Evolutionary conservation across 2,113 vertebrate genomes (phyloP), one percentile per base, ranked within the genome.

Genomic region (Lamprotornis superbus): DNA sequence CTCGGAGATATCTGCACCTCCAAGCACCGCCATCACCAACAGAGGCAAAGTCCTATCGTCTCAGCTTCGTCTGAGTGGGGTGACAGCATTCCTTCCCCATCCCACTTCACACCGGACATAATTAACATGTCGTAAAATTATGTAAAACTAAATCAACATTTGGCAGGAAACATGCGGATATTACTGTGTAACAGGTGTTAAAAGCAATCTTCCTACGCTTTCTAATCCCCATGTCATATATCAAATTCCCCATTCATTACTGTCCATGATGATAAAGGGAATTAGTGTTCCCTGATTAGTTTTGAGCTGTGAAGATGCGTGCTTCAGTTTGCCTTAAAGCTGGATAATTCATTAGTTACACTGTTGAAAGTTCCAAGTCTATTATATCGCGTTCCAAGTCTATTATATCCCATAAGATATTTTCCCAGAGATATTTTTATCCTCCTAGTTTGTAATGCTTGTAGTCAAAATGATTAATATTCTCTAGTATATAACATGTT

Each of bases 291-390:
- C 67, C 44, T 73, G 55, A 95, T 86, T 88, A 88, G 53, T 85
- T 93, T 63, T 88, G 46, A 86, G 49, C 57, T 60, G 37, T 49
- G 67, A 73, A 80, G 57, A 88, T 80, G n/a, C 39, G 37, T 2
- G 9, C 15, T 73, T 88, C 27, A 40, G n/a, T 92, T 60, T 86
- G 37, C 83, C 19, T 23, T 92, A 94, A 90, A 94, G 83, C 39
- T 83, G 67, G 67, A 61, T 95, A 80, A 92, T 92, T 86, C 80
- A 90, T 95, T 86, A 94, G 67, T 86, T 40, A 80, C 46, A 23
- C 37, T 60, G 24, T 73, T 90, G 63, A 73, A 90, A 92, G 37
- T 95, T 94, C 40, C 67, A 69, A 86, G 46, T 53, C 76, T 83
- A 57, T 90, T 83, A 80, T 83, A 77, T 25, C 23, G n/a, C n/a